Percentiles rank a stretch among this genome's conserved stretches.
phyloP scores from a whole-genome alignment of 2,797 vertebrate genomes.

The Percopsis omiscomaycus region DNA sequence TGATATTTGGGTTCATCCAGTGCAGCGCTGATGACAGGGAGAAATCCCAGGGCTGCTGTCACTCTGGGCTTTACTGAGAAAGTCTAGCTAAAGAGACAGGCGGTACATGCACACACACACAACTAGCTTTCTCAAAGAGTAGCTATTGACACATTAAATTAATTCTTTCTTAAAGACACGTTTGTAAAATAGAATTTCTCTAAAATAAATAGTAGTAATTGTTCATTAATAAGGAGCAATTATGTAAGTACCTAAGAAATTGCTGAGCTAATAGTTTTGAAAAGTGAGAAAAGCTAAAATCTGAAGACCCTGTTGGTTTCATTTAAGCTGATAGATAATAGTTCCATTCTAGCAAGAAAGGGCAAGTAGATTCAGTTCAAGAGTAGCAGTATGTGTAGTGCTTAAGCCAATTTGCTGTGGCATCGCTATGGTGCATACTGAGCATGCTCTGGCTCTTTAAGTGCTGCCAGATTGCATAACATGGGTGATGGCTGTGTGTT shows the following conservation, averaged over 20 bases:
- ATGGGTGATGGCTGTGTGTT: slow-evolving; percentile 67
- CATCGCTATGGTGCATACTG: slow-evolving; percentile 68
- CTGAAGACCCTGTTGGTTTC: slow-evolving; percentile 50
- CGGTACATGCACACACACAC: slow-evolving; percentile 41
- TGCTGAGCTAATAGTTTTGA: background rate
- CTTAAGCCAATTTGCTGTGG: slow-evolving; percentile 78
- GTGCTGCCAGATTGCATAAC: slow-evolving; percentile 75
- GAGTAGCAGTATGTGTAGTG: slow-evolving; percentile 60
- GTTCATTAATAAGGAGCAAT: no score
- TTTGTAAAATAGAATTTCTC: no score
- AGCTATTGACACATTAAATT: slow-evolving; percentile 8
- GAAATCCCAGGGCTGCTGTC: slow-evolving; percentile 65
- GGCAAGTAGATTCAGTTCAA: slow-evolving; percentile 64
- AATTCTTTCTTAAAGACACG: background rate
- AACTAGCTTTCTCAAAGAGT: slow-evolving; percentile 19
- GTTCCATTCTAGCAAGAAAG: slow-evolving; percentile 59
- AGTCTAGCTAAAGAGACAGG: slow-evolving; percentile 51
- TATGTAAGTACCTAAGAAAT: no score
- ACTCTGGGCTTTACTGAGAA: slow-evolving; percentile 58
- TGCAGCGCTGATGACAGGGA: slow-evolving; percentile 51
- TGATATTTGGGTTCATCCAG: slow-evolving; percentile 51
- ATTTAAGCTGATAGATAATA: slow-evolving; percentile 56
- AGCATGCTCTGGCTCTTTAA: slow-evolving; percentile 65
- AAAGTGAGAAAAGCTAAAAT: slow-evolving; percentile 31
- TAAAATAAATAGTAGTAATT: no score